phyloP scores from a whole-genome alignment of 2,113 vertebrate genomes.

The Aptenodytes patagonicus region DNA sequence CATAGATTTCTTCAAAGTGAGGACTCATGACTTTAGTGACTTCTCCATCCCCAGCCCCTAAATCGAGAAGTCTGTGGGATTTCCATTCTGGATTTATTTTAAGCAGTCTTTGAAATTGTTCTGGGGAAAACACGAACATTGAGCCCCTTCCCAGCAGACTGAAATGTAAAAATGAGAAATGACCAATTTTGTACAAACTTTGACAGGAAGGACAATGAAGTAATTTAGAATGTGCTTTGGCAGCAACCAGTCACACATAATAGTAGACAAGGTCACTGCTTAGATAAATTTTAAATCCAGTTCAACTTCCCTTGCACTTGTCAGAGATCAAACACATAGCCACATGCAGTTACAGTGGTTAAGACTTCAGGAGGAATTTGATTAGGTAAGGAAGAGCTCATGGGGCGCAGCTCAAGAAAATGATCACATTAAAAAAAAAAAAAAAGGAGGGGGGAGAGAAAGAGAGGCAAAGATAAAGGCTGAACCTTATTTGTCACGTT shows the following conservation, averaged over 20 bases:
- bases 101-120: slow-evolving; percentile 91
- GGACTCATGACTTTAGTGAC: slow-evolving; percentile 93
- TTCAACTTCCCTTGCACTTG: slow-evolving; percentile 4
- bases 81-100: slow-evolving; percentile 88
- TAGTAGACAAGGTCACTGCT: not conserved
- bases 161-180: slow-evolving; percentile 50
- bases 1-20: slow-evolving; percentile 92
- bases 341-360: not conserved
- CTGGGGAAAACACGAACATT: slow-evolving; percentile 95
- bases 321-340: slow-evolving; percentile 17
- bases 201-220: not conserved
- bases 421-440: not conserved
- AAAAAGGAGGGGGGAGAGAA: not conserved
- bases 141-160: slow-evolving; percentile 95
- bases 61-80: slow-evolving; percentile 87
- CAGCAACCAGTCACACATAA: not conserved
- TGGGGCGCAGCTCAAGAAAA: not conserved
- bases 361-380: slow-evolving; percentile 24
- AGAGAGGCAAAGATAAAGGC: not conserved
- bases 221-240: not conserved
- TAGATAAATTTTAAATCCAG: slow-evolving; percentile 16
- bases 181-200: not conserved
- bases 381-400: slow-evolving; percentile 22
- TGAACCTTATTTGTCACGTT: not conserved
- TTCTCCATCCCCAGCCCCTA: slow-evolving; percentile 96